phyloP scores from a whole-genome alignment of 2,113 vertebrate species.

The Gymnobelideus leadbeateri region DNA sequence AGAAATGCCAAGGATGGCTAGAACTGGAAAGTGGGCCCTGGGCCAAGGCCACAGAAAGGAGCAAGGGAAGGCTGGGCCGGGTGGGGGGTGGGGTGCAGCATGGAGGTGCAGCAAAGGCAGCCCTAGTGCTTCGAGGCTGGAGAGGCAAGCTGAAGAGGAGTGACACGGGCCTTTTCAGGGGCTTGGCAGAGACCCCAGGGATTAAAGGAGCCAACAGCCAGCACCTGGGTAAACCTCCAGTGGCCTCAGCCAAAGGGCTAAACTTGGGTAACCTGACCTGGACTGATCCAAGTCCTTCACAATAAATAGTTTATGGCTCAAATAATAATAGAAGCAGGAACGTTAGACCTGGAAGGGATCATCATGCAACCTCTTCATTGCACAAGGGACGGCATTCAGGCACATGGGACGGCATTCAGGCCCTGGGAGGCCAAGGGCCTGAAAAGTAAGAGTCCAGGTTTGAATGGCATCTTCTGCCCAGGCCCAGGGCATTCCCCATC shows the following conservation, averaged over 20 bases:
- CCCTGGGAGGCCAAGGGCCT: too few species aligned
- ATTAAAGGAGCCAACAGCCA: not conserved
- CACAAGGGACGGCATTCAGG: too few species aligned
- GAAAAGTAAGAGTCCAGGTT: too few species aligned
- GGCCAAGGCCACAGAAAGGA: not conserved
- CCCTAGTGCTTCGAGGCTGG: not conserved
- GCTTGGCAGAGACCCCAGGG: not conserved
- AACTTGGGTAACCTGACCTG: not conserved
- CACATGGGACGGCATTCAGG: too few species aligned
- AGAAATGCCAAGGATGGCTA: not conserved
- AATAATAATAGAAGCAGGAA: not conserved
- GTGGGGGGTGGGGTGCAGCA: constrained; percentile 5
- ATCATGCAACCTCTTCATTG: not conserved
- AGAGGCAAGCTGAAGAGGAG: not conserved
- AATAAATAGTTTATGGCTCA: not conserved
- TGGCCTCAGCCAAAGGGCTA: not conserved
- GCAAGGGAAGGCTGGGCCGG: not conserved
- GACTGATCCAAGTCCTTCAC: not conserved
- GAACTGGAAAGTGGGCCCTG: not conserved
- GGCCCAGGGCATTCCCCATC: too few species aligned
- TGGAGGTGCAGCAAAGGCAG: not conserved
- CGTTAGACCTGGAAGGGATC: not conserved
- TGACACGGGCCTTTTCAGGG: not conserved
- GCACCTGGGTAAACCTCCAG: not conserved
- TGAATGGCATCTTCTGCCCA: too few species aligned